phyloP scores from a whole-genome alignment of 2,888 invertebrate species.

The Hydrotaea diabolus region DNA sequence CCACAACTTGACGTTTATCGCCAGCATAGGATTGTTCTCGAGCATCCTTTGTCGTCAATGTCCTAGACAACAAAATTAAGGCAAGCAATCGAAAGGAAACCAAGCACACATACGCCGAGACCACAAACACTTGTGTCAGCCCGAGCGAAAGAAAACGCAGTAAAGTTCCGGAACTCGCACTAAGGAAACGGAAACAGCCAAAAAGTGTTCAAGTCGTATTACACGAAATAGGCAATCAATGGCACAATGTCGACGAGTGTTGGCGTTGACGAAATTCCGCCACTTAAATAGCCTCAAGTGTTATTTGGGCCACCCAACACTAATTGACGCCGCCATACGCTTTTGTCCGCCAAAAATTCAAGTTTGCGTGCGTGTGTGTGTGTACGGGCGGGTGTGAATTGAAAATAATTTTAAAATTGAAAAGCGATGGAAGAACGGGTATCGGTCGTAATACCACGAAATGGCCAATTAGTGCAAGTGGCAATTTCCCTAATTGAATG shows the following conservation, averaged over 20 bases:
- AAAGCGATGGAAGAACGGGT: slow-evolving; percentile 44
- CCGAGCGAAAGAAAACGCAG: slow-evolving; percentile 37
- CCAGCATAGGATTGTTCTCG: slow-evolving; percentile 73
- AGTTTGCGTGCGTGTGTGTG: not conserved
- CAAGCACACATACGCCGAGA: not conserved
- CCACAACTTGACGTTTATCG: slow-evolving; percentile 77
- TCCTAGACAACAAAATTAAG: slow-evolving; percentile 2
- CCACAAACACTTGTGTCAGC: not conserved
- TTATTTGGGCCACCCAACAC: slow-evolving; percentile 35
- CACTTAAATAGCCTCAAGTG: slow-evolving; percentile 63
- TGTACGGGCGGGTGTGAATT: slow-evolving; percentile 30
- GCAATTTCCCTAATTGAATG: slow-evolving; percentile 66
- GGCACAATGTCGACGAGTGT: slow-evolving; percentile 53
- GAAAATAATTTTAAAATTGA: slow-evolving; percentile 57
- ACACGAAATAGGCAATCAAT: slow-evolving; percentile 48
- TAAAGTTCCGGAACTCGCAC: not conserved
- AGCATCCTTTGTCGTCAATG: slow-evolving; percentile 70
- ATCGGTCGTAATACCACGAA: slow-evolving; percentile 50
- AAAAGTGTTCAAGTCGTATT: not conserved
- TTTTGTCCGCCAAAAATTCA: not conserved
- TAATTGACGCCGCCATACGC: slow-evolving; percentile 53
- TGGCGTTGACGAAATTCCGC: slow-evolving; percentile 51
- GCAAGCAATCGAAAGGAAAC: slow-evolving; percentile 18
- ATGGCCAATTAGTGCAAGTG: slow-evolving; percentile 58
- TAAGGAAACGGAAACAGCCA: slow-evolving; percentile 57